Evolutionary conservation across 2,797 vertebrate species (phyloP).

Genomic region (Paedocypris micromegethes): DNA sequence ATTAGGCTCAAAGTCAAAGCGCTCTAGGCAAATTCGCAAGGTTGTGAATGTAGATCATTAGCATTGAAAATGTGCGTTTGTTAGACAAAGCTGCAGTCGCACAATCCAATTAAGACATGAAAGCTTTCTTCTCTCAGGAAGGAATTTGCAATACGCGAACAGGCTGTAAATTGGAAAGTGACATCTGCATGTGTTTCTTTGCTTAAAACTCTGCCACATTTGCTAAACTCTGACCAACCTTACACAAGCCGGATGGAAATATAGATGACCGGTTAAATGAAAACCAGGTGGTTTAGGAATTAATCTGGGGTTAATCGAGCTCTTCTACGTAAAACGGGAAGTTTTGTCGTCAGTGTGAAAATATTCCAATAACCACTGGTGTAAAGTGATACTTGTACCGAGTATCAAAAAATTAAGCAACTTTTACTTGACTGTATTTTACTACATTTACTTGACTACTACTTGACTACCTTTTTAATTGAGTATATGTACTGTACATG

Average conservation of each 20-base stretch:
- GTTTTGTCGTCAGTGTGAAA: neutral
- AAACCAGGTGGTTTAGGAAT: constrained; percentile 47
- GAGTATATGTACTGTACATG: no score
- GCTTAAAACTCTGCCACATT: constrained; percentile 51
- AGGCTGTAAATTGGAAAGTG: constrained; percentile 58
- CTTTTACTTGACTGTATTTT: neutral
- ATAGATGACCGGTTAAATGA: constrained; percentile 32
- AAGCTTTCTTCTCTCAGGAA: constrained; percentile 49
- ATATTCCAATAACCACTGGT: no score
- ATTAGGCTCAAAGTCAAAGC: constrained; percentile 44
- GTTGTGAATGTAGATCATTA: constrained; percentile 49
- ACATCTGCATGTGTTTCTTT: constrained; percentile 55
- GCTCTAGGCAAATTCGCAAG: constrained; percentile 51
- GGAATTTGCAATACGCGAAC: constrained; percentile 62
- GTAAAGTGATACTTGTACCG: no score
- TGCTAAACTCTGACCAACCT: constrained; percentile 50
- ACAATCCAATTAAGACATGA: constrained; percentile 60
- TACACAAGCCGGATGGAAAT: constrained; percentile 36
- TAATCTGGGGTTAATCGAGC: constrained; percentile 18
- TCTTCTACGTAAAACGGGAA: constrained; percentile 4
- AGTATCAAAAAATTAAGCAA: no score
- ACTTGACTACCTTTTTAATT: no score
- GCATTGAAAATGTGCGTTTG: constrained; percentile 47
- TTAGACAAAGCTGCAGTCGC: constrained; percentile 55
- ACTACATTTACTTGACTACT: neutral